Evolutionary conservation across 2,113 vertebrate species (phyloP).

Genomic region (Eubucco bourcierii): DNA sequence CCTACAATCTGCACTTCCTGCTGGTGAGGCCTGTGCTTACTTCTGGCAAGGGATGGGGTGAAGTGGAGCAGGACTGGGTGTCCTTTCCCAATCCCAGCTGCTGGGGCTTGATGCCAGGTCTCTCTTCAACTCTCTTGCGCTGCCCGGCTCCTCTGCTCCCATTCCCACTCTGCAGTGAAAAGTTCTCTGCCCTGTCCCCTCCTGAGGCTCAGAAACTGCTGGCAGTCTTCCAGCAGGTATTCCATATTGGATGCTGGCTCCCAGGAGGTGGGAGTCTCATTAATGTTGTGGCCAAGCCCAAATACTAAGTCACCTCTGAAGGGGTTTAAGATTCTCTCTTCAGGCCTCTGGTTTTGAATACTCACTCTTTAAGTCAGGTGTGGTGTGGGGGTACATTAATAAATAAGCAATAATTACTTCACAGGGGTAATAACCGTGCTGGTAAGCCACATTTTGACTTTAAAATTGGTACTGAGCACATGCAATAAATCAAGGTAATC

Average conservation of each 20-base stretch:
- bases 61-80: background rate
- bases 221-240: background rate
- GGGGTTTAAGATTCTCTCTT: background rate
- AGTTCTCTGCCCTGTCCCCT: background rate
- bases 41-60: background rate
- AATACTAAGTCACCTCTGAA: background rate
- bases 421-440: conserved; percentile 12
- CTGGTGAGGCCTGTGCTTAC: background rate
- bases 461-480: conserved; percentile 4
- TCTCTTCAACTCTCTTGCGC: background rate
- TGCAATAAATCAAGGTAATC: conserved; percentile 47
- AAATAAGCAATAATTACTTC: conserved; percentile 39
- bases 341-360: background rate
- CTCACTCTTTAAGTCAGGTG: background rate
- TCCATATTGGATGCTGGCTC: accelerated
- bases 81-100: background rate
- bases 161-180: background rate
- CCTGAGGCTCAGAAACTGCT: background rate
- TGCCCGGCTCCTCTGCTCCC: background rate
- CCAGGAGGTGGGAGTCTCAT: background rate
- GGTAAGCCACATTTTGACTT: conserved; percentile 23
- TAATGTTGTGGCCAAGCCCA: background rate
- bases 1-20: background rate
- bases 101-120: background rate
- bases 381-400: background rate